Evolutionary conservation across 2,888 invertebrate genomes (phyloP).

Genomic region (Caradrina clavipalpis): DNA sequence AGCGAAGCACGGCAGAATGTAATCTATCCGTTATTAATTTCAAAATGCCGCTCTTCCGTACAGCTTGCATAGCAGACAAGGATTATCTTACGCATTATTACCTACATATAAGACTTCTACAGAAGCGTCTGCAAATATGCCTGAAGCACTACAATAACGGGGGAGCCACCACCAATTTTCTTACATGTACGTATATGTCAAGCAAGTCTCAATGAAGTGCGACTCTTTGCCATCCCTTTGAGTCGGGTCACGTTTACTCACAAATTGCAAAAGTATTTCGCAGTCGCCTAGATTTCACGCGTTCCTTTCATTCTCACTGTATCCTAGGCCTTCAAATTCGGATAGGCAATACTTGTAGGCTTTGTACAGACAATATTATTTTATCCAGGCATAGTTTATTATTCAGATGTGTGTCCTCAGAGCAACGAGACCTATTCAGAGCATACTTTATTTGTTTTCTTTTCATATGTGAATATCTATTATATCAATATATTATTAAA

Average conservation of each 20-base stretch:
- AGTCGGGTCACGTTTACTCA: not conserved
- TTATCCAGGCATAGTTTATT: constrained; percentile 15
- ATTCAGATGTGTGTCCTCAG: constrained; percentile 1
- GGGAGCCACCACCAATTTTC: too few species aligned
- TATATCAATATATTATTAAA: not conserved
- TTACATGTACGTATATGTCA: too few species aligned
- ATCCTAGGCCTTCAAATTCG: constrained; percentile 6
- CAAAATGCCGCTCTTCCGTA: too few species aligned
- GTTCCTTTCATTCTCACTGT: constrained; percentile 6
- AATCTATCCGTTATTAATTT: too few species aligned
- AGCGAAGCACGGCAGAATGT: too few species aligned
- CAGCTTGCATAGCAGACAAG: too few species aligned
- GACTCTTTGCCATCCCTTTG: not conserved
- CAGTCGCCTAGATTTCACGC: not conserved
- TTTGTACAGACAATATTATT: not conserved
- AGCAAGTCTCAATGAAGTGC: not conserved
- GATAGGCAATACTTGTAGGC: constrained; percentile 1
- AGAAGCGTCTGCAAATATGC: too few species aligned
- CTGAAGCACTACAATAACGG: too few species aligned
- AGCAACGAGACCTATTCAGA: not conserved
- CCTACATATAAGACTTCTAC: too few species aligned
- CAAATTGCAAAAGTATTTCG: not conserved
- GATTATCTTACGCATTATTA: too few species aligned
- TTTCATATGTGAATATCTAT: not conserved
- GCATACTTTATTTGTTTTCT: not conserved